These are phyloP conservation scores for Hypsibius dujardini DNA, from an alignment of 1,140 invertebrate species.

Conservation along the genomic window DNA sequence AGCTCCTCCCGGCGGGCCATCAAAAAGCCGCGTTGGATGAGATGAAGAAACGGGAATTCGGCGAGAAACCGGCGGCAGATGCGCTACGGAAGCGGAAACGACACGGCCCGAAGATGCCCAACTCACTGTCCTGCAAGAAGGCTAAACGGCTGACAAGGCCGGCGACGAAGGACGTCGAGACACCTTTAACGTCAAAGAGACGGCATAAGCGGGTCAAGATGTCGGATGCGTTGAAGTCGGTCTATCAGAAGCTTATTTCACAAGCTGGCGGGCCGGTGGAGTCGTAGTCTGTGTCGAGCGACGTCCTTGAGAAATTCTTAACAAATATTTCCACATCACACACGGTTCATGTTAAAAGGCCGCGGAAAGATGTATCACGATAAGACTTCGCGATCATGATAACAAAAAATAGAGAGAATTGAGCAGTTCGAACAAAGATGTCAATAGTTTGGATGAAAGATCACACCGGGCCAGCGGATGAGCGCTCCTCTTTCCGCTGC, in stretches of 20 bases:
- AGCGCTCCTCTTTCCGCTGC: no score
- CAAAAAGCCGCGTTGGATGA: constrained; percentile 31
- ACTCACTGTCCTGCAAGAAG: constrained; percentile 74
- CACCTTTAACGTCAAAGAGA: background rate
- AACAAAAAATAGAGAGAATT: no score
- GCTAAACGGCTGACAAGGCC: constrained; percentile 36
- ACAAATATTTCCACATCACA: no score
- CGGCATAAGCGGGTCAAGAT: constrained; percentile 16
- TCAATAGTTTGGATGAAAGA: no score
- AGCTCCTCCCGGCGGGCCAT: constrained; percentile 28
- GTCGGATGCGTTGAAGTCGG: background rate
- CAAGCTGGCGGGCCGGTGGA: background rate
- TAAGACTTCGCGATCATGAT: no score
- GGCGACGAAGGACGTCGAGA: constrained; percentile 3
- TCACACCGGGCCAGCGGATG: no score
- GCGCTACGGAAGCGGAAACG: constrained; percentile 40
- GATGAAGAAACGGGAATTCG: constrained; percentile 35
- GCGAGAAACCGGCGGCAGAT: constrained; percentile 35
- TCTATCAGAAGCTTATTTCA: background rate
- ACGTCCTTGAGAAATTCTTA: no score
- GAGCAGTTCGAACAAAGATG: no score
- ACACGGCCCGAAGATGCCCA: constrained; percentile 43
- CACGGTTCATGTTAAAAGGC: no score
- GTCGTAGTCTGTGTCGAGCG: no score
- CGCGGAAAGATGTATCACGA: no score